Evolutionary conservation across 2,888 invertebrate genomes (phyloP), one percentile per base, ranked within the genome.

Genomic region (Creontiades dilutus): DNA sequence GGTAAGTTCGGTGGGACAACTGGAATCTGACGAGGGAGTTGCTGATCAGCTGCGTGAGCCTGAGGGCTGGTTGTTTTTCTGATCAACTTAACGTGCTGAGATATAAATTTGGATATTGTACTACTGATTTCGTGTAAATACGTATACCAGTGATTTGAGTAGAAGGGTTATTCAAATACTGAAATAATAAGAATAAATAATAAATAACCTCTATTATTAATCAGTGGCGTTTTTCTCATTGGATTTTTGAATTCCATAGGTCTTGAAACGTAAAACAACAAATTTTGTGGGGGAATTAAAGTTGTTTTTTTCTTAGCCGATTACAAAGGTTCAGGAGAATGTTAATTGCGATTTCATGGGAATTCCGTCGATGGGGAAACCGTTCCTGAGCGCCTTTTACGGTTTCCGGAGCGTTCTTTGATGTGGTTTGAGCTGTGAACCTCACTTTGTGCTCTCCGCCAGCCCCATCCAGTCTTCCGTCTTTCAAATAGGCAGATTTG

Each of bases 311-410:
- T n/a, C n/a, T n/a, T n/a, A n/a, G n/a, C n/a, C n/a, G n/a, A n/a
- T n/a, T n/a, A n/a, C n/a, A n/a, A n/a, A n/a, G n/a, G n/a, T n/a
- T n/a, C n/a, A 37, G 57, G n/a, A 57, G 16, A 7, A n/a, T n/a
- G 57, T 16, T 57, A 57, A 57, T 57, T 57, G 57, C n/a, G 57
- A 57, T n/a, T 16, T 57, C 19, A n/a, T n/a, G 16, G 57, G 57
- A 5, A 57, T 57, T 57, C 57, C 57, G 3, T 57, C 57, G n/a
- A 16, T 57, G 5, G 16, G n/a, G 5, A n/a, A 57, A 57, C 7
- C 57, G n/a, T 57, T n/a, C n/a, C 57, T 57, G 57, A n/a, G 57
- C 57, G 57, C 57, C 57, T 57, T 57, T 57, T 57, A 57, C 57
- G 57, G n/a, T 57, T 57, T 57, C 57, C 57, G 5, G 16, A 37